These are phyloP conservation scores for Megaceryle maxima DNA, from an alignment of 2,113 vertebrate species.

Conservation along the genomic window DNA sequence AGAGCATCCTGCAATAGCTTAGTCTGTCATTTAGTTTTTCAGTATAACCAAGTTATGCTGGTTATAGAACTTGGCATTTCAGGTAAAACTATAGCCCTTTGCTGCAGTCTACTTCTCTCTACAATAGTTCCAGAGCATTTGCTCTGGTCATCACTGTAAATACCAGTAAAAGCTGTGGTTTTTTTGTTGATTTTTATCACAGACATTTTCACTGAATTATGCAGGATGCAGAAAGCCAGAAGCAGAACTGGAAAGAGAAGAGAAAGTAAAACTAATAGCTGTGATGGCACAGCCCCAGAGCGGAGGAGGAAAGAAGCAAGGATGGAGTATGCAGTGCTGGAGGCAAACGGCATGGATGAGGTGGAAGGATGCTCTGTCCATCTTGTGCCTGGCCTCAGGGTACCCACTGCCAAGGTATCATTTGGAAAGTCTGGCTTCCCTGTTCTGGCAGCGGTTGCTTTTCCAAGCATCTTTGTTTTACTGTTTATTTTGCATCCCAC, in stretches of 20 bases:
- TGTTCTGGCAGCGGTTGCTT: background rate
- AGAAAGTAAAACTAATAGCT: background rate
- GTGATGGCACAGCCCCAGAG: background rate
- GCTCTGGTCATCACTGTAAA: background rate
- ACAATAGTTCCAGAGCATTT: background rate
- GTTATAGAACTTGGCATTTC: background rate
- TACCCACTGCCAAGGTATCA: accelerated
- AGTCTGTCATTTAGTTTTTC: background rate
- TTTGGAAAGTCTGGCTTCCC: background rate
- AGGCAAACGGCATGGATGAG: background rate
- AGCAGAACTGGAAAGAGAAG: background rate
- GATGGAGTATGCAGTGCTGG: background rate
- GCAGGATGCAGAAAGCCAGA: background rate
- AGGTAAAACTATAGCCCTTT: background rate
- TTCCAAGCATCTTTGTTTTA: background rate
- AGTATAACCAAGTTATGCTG: background rate
- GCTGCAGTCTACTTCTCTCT: background rate
- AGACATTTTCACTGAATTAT: background rate
- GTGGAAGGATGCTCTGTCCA: background rate
- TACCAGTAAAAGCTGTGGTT: background rate
- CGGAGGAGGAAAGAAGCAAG: background rate
- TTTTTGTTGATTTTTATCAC: background rate
- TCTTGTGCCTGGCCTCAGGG: background rate
- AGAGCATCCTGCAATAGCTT: background rate
- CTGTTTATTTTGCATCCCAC: background rate